These are phyloP conservation scores for Megathymus violae DNA, from an alignment of 1,140 invertebrate genomes.

Conservation along the genomic window DNA sequence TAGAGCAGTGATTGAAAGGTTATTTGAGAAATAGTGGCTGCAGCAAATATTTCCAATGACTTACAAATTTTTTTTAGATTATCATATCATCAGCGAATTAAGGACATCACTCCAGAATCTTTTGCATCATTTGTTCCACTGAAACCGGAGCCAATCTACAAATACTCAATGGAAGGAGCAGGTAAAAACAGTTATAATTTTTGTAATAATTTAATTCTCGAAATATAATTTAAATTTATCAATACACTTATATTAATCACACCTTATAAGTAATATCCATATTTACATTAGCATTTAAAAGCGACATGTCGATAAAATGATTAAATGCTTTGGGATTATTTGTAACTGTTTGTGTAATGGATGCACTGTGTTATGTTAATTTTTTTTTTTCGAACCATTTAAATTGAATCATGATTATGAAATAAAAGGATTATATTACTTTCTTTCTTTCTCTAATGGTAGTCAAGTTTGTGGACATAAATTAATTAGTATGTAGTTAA, in stretches of 20 bases:
- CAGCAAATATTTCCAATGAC: too few species aligned
- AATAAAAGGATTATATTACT: not conserved
- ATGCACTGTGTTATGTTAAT: constrained; percentile 7
- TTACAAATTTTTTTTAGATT: constrained; percentile 90
- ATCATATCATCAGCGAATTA: constrained; percentile 97
- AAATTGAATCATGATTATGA: not conserved
- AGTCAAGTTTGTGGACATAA: not conserved
- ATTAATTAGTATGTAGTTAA: constrained; percentile 55
- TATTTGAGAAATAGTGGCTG: too few species aligned
- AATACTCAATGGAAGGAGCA: constrained; percentile 91
- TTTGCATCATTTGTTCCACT: constrained; percentile 94
- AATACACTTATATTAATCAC: constrained; percentile 58
- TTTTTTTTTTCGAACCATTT: not conserved
- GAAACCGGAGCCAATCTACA: constrained; percentile 91
- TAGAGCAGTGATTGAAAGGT: too few species aligned
- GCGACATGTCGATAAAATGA: constrained; percentile 27
- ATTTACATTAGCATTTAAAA: constrained; percentile 68
- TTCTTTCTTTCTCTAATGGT: too few species aligned
- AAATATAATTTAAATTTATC: constrained; percentile 57
- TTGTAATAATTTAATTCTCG: constrained; percentile 44
- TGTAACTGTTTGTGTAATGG: constrained; percentile 31
- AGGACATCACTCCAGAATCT: constrained; percentile 94
- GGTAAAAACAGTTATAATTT: constrained; percentile 84
- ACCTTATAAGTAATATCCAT: constrained; percentile 60
- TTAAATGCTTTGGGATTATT: constrained; percentile 64